Evolutionary conservation across 2,797 vertebrate genomes (phyloP), one percentile per base, ranked within the genome.

Genomic region (Petrocephalus sullivani): DNA sequence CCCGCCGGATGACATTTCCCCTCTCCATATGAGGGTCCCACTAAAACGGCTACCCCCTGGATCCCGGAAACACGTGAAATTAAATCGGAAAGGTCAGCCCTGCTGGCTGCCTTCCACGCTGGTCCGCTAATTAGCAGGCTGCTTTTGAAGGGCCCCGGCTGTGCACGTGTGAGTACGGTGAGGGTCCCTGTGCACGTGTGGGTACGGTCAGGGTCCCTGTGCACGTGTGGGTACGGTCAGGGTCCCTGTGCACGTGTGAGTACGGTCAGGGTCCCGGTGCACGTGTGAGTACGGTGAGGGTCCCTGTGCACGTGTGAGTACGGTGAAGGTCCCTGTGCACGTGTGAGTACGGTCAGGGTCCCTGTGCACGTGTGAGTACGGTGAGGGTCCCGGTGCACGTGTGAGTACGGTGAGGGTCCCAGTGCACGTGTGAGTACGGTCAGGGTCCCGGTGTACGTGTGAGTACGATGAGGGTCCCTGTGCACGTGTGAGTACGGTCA

Each of bases 1-100:
- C 90, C 87, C 87, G 91, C 92, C 89, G 92, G 89, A 92, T 93
- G 94, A 94, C 94, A 95, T 95, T 95, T 95, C 93, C 92, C 91
- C 89, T 87, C 89, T 90, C 90, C 2, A 82, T 85, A 71, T 91
- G 83, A 90, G 88, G 90, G 89, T 91, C 90, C 88, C 91, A 89
- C 88, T 89, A 81, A 91, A 91, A 88, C 87, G 88, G 88, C 86
- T 85, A 89, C 87, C 21, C 86, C 41, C 46, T 87, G 12, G 88
- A 90, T 87, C 46, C 88, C 87, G 10, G 71, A 89, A 92, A 91
- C 91, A 89, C 88, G 41, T 92, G 92, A 90, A 92, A 91, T 86
- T 91, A 88, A 89, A 91, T 89, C 93, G 61, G 89, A 95, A 95
- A 95, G 95, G 95, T 95, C 94, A 93, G 89, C 89, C 46, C 12